Percentiles rank a stretch among this genome's conserved stretches.
phyloP scores from a whole-genome alignment of 1,140 invertebrate genomes.

The Anoplolepis gracilipes region DNA sequence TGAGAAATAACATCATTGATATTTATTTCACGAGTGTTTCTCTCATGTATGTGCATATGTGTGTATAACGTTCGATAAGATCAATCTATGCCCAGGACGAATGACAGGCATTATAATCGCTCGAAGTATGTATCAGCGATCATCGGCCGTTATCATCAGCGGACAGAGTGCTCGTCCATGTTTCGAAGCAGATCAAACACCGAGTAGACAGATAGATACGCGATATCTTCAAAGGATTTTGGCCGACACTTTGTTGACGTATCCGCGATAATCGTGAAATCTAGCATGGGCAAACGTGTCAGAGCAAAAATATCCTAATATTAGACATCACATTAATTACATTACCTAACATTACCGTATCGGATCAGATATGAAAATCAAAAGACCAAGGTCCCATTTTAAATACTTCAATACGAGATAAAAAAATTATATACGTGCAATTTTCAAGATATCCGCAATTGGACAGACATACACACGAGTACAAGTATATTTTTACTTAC shows the following conservation, averaged over 20 bases:
- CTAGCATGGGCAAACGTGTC: constrained; percentile 69
- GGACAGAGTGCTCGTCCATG: constrained; percentile 74
- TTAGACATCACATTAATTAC: constrained; percentile 20
- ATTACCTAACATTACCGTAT: constrained; percentile 3
- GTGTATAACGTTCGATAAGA: constrained; percentile 48
- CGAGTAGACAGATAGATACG: constrained; percentile 78
- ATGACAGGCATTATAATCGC: constrained; percentile 58
- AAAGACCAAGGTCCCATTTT: background rate
- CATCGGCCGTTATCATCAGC: constrained; percentile 67
- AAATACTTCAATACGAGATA: background rate
- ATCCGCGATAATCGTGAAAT: constrained; percentile 72
- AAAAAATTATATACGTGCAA: background rate
- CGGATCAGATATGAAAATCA: background rate
- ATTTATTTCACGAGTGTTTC: constrained; percentile 5
- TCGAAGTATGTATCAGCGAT: constrained; percentile 51
- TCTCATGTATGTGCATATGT: background rate
- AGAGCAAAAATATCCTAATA: constrained; percentile 13
- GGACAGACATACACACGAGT: background rate
- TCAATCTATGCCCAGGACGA: constrained; percentile 56
- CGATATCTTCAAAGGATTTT: constrained; percentile 79
- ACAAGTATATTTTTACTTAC: background rate
- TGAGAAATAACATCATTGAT: constrained; percentile 36
- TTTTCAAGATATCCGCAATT: background rate
- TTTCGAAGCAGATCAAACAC: constrained; percentile 78
- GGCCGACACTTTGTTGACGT: constrained; percentile 73